Evolutionary conservation across 2,113 vertebrate genomes (phyloP).

Genomic region (Rhinoptilus africanus): DNA sequence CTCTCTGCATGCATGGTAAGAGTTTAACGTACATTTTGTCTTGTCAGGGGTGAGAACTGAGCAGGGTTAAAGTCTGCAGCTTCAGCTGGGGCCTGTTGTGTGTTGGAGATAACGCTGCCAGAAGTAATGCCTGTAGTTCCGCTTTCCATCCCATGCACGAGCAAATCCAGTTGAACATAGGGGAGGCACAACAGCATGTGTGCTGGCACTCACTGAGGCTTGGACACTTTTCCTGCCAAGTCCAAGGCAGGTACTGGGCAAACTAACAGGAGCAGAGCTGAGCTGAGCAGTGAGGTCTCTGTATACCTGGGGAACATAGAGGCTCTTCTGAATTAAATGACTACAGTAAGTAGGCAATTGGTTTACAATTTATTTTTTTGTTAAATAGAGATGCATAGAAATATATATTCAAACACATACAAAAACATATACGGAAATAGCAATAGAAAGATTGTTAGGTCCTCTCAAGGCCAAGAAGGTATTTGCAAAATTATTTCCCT

Average conservation of each 20-base stretch:
- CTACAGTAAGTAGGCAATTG: not conserved
- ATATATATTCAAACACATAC: not conserved
- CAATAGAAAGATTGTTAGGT: not conserved
- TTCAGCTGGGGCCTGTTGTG: not conserved
- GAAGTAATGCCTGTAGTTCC: not conserved
- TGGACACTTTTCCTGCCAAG: not conserved
- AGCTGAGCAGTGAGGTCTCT: not conserved
- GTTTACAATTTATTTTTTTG: not conserved
- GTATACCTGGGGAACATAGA: not conserved
- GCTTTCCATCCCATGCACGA: not conserved
- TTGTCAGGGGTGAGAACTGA: not conserved
- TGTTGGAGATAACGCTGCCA: not conserved
- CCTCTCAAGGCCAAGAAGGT: not conserved
- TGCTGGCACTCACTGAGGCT: not conserved
- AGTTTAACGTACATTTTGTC: not conserved
- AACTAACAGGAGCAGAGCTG: not conserved
- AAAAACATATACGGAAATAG: not conserved
- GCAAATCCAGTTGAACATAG: not conserved
- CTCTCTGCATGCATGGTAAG: not conserved
- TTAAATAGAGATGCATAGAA: not conserved
- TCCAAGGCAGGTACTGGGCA: not conserved
- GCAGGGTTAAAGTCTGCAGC: not conserved
- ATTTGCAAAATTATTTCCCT: not conserved
- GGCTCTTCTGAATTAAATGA: not conserved
- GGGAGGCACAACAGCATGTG: accelerated